A percentile compares a stretch with the other conserved stretches of the same genome.
These are phyloP conservation scores for Chondrosia reniformis DNA, from an alignment of 37 sponge, comb jelly and placozoan species.

Conservation along the genomic window DNA sequence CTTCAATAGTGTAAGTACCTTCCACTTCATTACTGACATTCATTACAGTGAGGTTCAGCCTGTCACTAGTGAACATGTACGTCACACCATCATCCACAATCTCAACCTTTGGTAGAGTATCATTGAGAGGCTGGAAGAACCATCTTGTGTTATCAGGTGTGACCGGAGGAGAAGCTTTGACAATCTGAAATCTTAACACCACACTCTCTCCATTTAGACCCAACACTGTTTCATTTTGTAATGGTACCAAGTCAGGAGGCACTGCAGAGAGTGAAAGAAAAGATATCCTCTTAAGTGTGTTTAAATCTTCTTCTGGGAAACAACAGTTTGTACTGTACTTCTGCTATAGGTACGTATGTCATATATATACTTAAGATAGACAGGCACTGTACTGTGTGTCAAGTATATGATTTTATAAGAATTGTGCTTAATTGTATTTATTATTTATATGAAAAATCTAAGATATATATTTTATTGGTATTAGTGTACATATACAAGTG, in stretches of 20 bases:
- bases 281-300: too few relatives aligned
- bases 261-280: conserved; percentile 33
- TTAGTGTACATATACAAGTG: too few relatives aligned
- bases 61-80: neutral
- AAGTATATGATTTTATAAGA: too few relatives aligned
- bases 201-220: conserved; percentile 20
- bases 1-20: conserved; percentile 57
- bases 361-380: too few relatives aligned
- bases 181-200: conserved; percentile 32
- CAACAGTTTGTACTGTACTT: too few relatives aligned
- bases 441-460: too few relatives aligned
- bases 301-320: too few relatives aligned
- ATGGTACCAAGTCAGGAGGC: conserved; percentile 45
- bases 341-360: too few relatives aligned
- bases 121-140: conserved; percentile 28
- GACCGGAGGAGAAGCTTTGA: conserved; percentile 50
- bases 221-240: neutral
- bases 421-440: too few relatives aligned
- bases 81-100: neutral
- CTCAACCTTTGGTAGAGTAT: neutral
- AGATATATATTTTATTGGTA: too few relatives aligned
- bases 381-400: too few relatives aligned
- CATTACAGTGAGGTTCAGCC: neutral
- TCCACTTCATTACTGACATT: conserved; percentile 34
- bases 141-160: conserved; percentile 17